A percentile compares a stretch with the other conserved stretches of the same genome.
These are phyloP conservation scores for Cataglyphis albicans DNA, from an alignment of 2,888 invertebrate genomes.

Conservation along the genomic window DNA sequence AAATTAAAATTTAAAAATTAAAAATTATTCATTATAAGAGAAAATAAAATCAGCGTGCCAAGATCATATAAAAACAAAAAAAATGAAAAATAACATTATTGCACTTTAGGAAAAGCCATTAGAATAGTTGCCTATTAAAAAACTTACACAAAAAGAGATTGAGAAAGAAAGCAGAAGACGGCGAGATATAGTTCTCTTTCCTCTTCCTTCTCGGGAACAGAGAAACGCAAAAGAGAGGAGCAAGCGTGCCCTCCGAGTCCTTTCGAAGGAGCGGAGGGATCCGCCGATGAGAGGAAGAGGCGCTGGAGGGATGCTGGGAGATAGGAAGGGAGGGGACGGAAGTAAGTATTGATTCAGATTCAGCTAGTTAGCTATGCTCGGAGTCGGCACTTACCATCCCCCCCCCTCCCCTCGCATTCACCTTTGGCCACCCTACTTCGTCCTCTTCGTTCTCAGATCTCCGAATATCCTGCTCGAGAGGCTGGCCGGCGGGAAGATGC, in stretches of 20 bases:
- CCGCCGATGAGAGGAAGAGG: constrained; percentile 25
- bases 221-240: constrained; percentile 53
- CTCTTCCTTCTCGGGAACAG: constrained; percentile 3
- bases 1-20: too few relatives aligned
- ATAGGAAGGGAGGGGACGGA: constrained; percentile 71
- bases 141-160: constrained; percentile 44
- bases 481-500: constrained; percentile 26
- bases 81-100: too few relatives aligned
- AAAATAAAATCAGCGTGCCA: too few relatives aligned
- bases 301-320: constrained; percentile 34
- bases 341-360: constrained; percentile 85
- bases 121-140: constrained; percentile 17
- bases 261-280: constrained; percentile 61
- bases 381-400: constrained; percentile 73
- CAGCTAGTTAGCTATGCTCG: constrained; percentile 84
- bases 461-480: constrained; percentile 41
- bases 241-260: constrained; percentile 65
- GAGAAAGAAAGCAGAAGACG: constrained; percentile 28
- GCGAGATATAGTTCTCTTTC: not conserved
- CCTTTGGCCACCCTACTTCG: constrained; percentile 54
- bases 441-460: constrained; percentile 24
- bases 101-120: too few relatives aligned
- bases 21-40: too few relatives aligned
- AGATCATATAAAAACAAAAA: too few relatives aligned
- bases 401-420: constrained; percentile 55